Percentiles rank a stretch among this genome's conserved stretches.
phyloP scores from a whole-genome alignment of 2,797 vertebrate genomes.

The Tangara arthus region DNA sequence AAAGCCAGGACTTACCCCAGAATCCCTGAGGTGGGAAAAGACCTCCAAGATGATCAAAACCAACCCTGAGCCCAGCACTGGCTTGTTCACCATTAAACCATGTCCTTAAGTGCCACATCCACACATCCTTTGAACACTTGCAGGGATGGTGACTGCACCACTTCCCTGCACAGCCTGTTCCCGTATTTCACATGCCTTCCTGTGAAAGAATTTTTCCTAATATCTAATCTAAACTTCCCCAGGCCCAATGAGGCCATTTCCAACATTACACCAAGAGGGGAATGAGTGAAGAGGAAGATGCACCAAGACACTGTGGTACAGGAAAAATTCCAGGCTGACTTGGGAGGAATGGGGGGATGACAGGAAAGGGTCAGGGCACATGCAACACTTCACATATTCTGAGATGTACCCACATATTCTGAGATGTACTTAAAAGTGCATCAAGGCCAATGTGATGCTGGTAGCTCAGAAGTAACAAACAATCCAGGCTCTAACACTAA shows the following conservation, averaged over 20 bases:
- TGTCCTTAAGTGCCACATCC: neutral
- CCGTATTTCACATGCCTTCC: neutral
- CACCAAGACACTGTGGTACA: neutral
- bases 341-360: neutral
- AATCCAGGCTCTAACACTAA: neutral
- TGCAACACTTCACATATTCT: neutral
- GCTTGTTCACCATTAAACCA: neutral
- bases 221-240: neutral
- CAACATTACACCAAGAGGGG: neutral
- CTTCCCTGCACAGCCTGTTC: neutral
- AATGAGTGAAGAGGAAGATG: neutral
- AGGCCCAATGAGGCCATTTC: neutral
- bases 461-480: neutral
- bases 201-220: neutral
- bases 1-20: neutral
- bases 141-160: neutral
- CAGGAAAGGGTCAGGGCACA: neutral
- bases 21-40: neutral
- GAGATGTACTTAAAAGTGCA: neutral
- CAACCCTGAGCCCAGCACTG: neutral
- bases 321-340: neutral
- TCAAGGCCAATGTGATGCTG: accelerated
- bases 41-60: neutral
- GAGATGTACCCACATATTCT: neutral
- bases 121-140: neutral